Evolutionary conservation across 2,888 invertebrate genomes (phyloP).

Genomic region (Bedellia somnulentella): DNA sequence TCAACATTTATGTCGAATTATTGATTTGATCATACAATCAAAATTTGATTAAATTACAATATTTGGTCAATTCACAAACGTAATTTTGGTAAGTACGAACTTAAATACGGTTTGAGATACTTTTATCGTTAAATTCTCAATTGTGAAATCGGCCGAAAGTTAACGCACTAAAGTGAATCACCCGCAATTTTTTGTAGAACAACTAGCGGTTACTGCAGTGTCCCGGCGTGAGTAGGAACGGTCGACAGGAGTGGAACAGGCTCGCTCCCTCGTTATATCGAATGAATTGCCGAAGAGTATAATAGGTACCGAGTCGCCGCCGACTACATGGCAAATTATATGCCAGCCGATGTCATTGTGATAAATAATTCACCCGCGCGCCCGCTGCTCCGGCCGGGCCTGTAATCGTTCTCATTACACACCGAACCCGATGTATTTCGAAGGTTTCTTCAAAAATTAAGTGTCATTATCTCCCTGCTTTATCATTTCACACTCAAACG

Average conservation of each 20-base stretch:
- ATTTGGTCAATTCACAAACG: too few species aligned
- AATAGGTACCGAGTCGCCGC: conserved; percentile 21
- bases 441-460: conserved; percentile 12
- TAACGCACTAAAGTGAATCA: too few species aligned
- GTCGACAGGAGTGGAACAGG: conserved; percentile 24
- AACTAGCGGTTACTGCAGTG: conserved; percentile 3
- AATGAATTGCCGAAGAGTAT: conserved; percentile 48
- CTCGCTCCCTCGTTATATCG: conserved; percentile 35
- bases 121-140: too few species aligned
- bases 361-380: conserved; percentile 28
- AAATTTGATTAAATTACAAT: too few species aligned
- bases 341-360: conserved; percentile 46
- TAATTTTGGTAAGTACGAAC: too few species aligned
- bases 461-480: neutral
- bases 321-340: conserved; percentile 47
- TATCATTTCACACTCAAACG: too few species aligned
- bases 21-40: too few species aligned
- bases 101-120: too few species aligned
- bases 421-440: conserved; percentile 11
- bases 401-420: conserved; percentile 15
- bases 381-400: conserved; percentile 8
- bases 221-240: conserved; percentile 16
- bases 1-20: too few species aligned
- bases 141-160: too few species aligned
- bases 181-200: too few species aligned